Base-by-base conservation (phyloP, 2,888 invertebrate genomes). In the Ametastegia equiseti region DNA sequence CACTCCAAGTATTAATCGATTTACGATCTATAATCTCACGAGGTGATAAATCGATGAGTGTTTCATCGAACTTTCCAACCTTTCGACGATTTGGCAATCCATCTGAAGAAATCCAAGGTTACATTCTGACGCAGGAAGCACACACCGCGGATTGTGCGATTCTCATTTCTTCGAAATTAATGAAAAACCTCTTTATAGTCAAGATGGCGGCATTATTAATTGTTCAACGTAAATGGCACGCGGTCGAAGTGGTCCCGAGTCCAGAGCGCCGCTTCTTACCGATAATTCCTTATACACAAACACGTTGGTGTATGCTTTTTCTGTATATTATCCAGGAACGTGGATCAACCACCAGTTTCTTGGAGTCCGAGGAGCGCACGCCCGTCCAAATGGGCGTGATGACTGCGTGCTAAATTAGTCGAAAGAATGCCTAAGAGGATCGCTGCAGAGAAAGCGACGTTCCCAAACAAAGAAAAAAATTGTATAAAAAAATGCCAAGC, bases 201-300 rank as follows among this genome's bases (percentile, higher is more conserved):
- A 73, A 80, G 57, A 80, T 80, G 71, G 69, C 67, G 73, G 80
- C 27, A 60, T 75, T 80, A 80, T 80, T 80, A 80, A 80, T 80
- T 75, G 80, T 75, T 30, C 80, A 23, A n/a, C 80, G 73, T 73
- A 73, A 73, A 80, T 80, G 80, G 73, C 54, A 80, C 60, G 73
- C 57, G 69, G 65, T 36, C 27, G 15, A 47, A 36, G 80, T 60
- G 54, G 50, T 80, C n/a, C n/a, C 73, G 13, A 60, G 50, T 75
- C n/a, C 50, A 33, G 50, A 65, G 65, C 73, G 9, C 6, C 60
- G 42, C 39, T 75, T 80, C 57, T 80, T 73, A 30, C 71, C 71
- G 19, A 13, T 57, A 39, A 50, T 54, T 54, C 75, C 36, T 36
- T 54, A 54, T 75, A 75, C 15, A 60, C 57, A 33, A 71, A 75